Percentiles rank a stretch among this genome's conserved stretches.
Evolutionary conservation across 2,113 vertebrate genomes (phyloP).

Genomic region (Patagioenas fasciata): DNA sequence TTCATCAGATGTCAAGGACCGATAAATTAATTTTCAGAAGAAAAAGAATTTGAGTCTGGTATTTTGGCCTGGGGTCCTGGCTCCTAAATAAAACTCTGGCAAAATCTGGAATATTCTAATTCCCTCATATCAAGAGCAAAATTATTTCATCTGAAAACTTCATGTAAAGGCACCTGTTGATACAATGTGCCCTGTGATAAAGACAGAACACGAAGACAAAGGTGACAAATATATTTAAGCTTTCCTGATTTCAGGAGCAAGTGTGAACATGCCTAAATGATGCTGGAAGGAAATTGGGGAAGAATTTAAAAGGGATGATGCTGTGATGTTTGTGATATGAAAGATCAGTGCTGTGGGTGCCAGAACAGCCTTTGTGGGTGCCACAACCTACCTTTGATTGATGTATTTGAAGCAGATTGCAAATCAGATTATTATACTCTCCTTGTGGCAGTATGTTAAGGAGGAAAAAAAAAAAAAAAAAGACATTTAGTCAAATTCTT

Average conservation of each 20-base stretch:
- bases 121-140: background rate
- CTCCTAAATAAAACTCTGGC: background rate
- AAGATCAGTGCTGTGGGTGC: background rate
- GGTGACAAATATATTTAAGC: background rate
- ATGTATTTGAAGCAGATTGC: background rate
- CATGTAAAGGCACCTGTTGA: background rate
- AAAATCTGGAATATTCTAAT: background rate
- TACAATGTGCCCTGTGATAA: background rate
- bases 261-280: background rate
- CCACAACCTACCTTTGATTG: background rate
- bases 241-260: background rate
- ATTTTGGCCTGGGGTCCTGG: background rate
- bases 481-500: background rate
- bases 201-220: background rate
- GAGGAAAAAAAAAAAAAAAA: background rate
- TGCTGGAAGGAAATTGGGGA: background rate
- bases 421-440: background rate
- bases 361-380: background rate
- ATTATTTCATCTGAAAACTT: background rate
- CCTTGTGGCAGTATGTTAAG: background rate
- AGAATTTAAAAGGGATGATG: background rate
- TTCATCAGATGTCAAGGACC: background rate
- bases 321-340: background rate
- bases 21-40: background rate
- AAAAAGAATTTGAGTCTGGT: background rate